A percentile compares a stretch with the other conserved stretches of the same genome.
Conservation (phyloP, 2,113 vertebrate species). For the Odobenus rosmarus region DNA sequence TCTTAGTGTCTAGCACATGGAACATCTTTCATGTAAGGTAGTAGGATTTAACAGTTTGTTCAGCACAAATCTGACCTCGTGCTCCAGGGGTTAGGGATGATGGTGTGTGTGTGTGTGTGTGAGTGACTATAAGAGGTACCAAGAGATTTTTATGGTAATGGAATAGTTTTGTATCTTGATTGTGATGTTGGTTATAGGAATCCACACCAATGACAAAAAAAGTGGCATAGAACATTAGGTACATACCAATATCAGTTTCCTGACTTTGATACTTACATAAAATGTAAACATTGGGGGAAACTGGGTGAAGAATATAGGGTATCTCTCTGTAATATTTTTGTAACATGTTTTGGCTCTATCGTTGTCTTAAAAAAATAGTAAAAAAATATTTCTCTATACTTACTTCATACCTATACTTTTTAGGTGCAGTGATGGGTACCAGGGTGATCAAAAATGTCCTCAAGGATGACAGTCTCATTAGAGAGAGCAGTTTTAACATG, state of each 20-base stretch:
- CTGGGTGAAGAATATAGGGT: not conserved
- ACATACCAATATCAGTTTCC: not conserved
- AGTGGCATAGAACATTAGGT: not conserved
- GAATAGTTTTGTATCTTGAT: conserved; percentile 15
- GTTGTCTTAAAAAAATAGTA: not conserved
- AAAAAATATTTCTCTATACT: not conserved
- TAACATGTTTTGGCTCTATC: not conserved
- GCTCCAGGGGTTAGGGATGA: not conserved
- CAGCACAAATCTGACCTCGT: not conserved
- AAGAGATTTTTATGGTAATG: not conserved
- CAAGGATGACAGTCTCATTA: not conserved
- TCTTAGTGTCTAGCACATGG: not conserved
- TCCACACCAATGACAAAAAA: not conserved
- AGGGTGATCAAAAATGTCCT: not conserved
- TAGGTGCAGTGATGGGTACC: not conserved
- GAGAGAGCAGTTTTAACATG: not conserved
- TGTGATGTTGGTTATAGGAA: not conserved
- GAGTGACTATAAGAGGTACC: not conserved
- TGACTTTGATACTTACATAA: conserved; percentile 15
- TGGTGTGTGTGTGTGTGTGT: not conserved
- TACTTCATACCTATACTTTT: not conserved
- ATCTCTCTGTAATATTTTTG: not conserved
- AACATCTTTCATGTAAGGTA: not conserved
- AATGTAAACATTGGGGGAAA: not conserved
- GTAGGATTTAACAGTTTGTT: conserved; percentile 28